Conservation (phyloP, 2,113 vertebrate species). For the western clawed frog (Xenopus tropicalis) region DNA sequence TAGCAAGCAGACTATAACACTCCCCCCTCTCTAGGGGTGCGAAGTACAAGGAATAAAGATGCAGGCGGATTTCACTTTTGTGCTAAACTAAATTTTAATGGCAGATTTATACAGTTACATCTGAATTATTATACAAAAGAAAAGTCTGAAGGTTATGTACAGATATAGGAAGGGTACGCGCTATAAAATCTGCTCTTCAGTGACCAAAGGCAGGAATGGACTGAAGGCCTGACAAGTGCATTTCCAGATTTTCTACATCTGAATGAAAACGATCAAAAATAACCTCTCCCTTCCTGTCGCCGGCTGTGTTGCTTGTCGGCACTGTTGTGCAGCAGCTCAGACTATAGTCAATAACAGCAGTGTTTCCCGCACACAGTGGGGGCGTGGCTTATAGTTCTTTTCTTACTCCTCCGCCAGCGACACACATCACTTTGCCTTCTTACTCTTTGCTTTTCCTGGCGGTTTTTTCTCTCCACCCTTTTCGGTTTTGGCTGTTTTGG, state of each 20-base stretch:
- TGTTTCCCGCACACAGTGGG: too few species aligned
- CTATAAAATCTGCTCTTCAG: conserved; percentile 20
- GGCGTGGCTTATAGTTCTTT: too few species aligned
- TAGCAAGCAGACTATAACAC: too few species aligned
- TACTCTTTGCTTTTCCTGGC: conserved; percentile 77
- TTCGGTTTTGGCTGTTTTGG: conserved; percentile 71
- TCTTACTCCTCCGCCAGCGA: too few species aligned
- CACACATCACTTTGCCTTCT: conserved; percentile 72
- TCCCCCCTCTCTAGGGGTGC: too few species aligned
- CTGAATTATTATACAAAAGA: conserved; percentile 61
- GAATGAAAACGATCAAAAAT: not conserved
- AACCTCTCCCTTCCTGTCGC: too few species aligned
- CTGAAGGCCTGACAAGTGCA: too few species aligned
- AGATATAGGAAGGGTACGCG: conserved; percentile 41
- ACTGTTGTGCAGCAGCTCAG: too few species aligned
- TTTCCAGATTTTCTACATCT: not conserved
- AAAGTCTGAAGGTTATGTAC: conserved; percentile 62
- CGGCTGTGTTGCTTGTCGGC: too few species aligned
- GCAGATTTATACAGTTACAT: conserved; percentile 55
- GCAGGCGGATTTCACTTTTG: not conserved
- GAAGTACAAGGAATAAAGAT: too few species aligned
- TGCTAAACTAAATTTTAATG: conserved; percentile 61
- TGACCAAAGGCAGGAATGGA: too few species aligned
- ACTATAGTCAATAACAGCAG: too few species aligned
- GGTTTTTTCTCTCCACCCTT: conserved; percentile 63